Base-by-base conservation (phyloP, 2,888 invertebrate species). In the Asteroscopus sphinx region DNA sequence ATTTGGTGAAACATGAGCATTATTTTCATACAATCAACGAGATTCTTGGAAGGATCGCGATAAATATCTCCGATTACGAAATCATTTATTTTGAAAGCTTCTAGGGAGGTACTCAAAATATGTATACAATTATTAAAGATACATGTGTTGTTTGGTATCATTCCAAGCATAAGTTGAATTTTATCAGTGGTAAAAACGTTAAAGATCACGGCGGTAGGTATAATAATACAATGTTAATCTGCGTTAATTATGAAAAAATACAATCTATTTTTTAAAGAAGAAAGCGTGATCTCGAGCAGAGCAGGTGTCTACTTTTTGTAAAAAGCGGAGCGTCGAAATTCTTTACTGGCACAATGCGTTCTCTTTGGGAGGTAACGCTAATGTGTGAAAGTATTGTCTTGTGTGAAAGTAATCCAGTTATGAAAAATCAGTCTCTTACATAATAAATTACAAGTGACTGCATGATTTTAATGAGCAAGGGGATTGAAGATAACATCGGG, bases 381-480 rank as follows among this genome's bases (percentile, higher is more conserved):
- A 80, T 80, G 82, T 82, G 83, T 77, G 81, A 86, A 80, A 81
- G 82, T 83, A 85, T 82, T 79, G 80, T 84, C 71, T 70, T 56
- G 58, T 73, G 74, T 78, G 84, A 86, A 88, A 87, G 84, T 79
- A 78, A 76, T 68, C 54, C 54, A 72, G 58, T 53, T 57, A 64
- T 53, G 48, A 73, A 68, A 70, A 68, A 70, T 45, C 35, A 47
- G 49, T 46, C 25, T 15, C 59, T 71, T 70, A 72, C 48, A 55
- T 65, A 64, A 76, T 57, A 32, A 58, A 67, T 60, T 54, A 60
- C 47, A 66, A 41, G 30, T 42, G 33, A 37, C 33, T 62, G n/a
- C n/a, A n/a, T n/a, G 58, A 51, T 42, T 63, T 12, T 33, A 45
- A 37, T 37, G 11, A 61, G 6, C 13, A 30, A 13, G 45, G 66